Conservation (phyloP, 2,797 vertebrate species). For the Spondyliosoma cantharus region DNA sequence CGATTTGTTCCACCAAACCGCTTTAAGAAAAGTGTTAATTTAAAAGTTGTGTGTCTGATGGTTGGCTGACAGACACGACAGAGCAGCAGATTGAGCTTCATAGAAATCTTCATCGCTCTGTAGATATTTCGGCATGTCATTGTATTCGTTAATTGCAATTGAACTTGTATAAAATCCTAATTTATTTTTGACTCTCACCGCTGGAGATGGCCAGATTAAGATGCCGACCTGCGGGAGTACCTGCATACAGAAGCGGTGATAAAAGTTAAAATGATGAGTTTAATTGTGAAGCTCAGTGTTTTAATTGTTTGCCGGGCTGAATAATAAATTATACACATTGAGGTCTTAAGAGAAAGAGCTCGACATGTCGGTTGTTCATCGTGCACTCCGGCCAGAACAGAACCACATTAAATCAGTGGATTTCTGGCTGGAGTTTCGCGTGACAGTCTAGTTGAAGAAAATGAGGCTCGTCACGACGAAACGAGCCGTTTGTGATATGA, state of each 20-base stretch:
- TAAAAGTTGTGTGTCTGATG: fast-evolving
- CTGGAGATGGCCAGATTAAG: neutral
- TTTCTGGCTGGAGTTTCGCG: neutral
- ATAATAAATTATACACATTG: neutral
- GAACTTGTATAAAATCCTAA: fast-evolving
- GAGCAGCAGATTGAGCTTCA: fast-evolving
- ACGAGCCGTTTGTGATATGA: too few species aligned
- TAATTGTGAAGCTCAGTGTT: neutral
- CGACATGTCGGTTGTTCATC: neutral
- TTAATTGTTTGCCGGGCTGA: fast-evolving
- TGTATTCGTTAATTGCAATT: fast-evolving
- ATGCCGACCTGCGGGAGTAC: neutral
- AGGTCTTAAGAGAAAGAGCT: neutral
- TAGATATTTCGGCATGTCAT: neutral
- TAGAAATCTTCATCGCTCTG: fast-evolving
- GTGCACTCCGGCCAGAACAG: fast-evolving
- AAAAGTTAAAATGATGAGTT: neutral
- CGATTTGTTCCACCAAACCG: neutral
- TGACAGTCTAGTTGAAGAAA: neutral
- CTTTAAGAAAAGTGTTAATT: fast-evolving
- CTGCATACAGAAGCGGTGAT: fast-evolving
- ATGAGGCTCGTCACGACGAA: neutral
- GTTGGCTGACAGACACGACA: fast-evolving
- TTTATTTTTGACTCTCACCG: fast-evolving
- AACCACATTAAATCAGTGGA: neutral